Percentiles rank a stretch among this genome's conserved stretches.
phyloP scores from a whole-genome alignment of 2,888 invertebrate species.

The Lysandra bellargus region DNA sequence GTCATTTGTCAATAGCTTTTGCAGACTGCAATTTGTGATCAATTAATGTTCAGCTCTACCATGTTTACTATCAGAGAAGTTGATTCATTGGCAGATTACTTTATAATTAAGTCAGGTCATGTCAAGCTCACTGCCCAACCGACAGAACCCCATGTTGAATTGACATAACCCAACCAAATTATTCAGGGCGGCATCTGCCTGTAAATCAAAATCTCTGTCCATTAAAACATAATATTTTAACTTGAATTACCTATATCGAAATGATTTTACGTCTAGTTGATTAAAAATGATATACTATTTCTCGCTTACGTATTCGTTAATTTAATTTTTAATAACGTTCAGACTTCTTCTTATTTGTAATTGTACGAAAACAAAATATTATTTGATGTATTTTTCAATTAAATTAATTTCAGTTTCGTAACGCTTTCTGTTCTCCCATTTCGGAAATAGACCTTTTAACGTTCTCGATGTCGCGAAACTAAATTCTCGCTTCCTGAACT shows the following conservation, averaged over 20 bases:
- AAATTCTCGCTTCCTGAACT: constrained; percentile 23
- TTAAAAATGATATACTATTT: not conserved
- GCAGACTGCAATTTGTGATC: not conserved
- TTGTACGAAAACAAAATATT: not conserved
- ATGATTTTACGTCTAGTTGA: not conserved
- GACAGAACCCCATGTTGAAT: no score
- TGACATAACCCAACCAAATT: no score
- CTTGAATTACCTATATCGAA: not conserved
- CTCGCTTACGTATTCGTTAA: not conserved
- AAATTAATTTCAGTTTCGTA: not conserved
- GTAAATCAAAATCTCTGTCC: no score
- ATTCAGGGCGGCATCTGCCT: no score
- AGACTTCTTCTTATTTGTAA: not conserved
- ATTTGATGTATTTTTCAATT: not conserved
- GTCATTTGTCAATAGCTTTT: not conserved
- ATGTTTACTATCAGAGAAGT: no score
- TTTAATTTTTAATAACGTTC: not conserved
- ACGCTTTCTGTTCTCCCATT: not conserved
- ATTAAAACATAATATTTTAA: not conserved
- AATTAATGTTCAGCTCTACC: not conserved
- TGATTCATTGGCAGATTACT: no score
- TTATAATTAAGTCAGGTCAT: no score
- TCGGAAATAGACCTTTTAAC: constrained; percentile 17
- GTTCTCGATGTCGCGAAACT: not conserved
- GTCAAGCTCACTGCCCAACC: no score